phyloP scores from a whole-genome alignment of 2,888 invertebrate genomes.

The Eupithecia pulchellata region DNA sequence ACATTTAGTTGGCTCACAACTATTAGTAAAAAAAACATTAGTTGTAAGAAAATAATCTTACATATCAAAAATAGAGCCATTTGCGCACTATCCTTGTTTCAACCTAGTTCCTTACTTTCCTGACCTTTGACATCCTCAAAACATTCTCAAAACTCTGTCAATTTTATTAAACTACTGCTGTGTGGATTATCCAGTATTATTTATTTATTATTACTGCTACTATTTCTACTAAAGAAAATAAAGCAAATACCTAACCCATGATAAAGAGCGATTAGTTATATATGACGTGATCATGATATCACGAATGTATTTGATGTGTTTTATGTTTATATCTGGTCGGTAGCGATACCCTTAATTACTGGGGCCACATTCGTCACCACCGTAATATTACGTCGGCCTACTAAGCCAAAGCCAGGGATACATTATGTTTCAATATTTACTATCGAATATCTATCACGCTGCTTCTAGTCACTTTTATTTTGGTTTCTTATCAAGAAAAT shows the following conservation, averaged over 20 bases:
- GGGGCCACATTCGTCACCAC: slow-evolving; percentile 19
- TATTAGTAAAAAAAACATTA: too few species aligned
- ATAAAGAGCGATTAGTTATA: neutral
- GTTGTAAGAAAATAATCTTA: too few species aligned
- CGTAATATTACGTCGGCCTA: slow-evolving; percentile 19
- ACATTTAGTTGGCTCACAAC: too few species aligned
- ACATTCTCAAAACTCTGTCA: neutral
- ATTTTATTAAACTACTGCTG: too few species aligned
- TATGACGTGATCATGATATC: neutral
- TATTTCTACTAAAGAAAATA: too few species aligned
- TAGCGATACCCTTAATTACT: slow-evolving; percentile 29
- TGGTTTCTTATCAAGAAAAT: neutral
- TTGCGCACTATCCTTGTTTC: too few species aligned
- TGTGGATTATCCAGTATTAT: too few species aligned
- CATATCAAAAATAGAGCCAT: too few species aligned
- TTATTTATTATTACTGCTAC: too few species aligned
- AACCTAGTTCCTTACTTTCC: neutral
- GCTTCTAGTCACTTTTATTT: neutral
- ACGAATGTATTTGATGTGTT: slow-evolving; percentile 9
- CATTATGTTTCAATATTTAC: neutral
- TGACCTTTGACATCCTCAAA: neutral
- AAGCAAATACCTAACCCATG: neutral
- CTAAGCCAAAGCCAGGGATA: slow-evolving; percentile 11
- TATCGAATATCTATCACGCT: neutral
- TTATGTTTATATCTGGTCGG: slow-evolving; percentile 20